Evolutionary conservation across 2,888 invertebrate species (phyloP).

Genomic region (Apeira syringaria): DNA sequence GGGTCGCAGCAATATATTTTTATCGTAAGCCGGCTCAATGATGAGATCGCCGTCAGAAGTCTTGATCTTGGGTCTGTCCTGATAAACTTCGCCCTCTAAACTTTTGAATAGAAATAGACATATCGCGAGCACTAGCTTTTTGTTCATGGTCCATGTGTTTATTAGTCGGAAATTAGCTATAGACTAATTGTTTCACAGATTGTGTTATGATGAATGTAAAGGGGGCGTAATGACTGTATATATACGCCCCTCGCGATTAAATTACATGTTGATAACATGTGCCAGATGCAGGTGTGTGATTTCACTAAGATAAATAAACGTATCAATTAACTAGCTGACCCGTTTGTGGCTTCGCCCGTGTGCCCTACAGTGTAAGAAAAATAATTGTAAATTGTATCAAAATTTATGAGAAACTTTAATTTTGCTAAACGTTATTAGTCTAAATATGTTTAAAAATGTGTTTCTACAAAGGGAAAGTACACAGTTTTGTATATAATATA

Average conservation of each 20-base stretch:
- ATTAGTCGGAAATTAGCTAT: conserved; percentile 17
- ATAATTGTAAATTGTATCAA: no score
- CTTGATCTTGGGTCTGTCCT: conserved; percentile 82
- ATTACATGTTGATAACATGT: not conserved
- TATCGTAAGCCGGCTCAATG: conserved; percentile 89
- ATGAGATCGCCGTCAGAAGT: conserved; percentile 89
- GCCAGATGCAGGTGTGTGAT: not conserved
- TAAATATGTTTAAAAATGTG: no score
- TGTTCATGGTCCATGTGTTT: conserved; percentile 53
- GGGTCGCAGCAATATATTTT: conserved; percentile 90
- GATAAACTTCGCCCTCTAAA: conserved; percentile 82
- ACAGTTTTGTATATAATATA: no score
- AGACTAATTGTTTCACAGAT: conserved; percentile 23
- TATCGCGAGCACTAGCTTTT: conserved; percentile 38
- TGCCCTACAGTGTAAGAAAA: no score
- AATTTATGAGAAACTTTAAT: no score
- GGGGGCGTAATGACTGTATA: not conserved
- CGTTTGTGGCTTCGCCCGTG: no score
- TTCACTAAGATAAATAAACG: not conserved
- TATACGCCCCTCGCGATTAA: conserved; percentile 1
- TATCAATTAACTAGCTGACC: no score
- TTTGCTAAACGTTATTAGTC: no score
- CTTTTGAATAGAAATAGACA: conserved; percentile 43
- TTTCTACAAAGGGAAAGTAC: no score
- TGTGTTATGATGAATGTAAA: not conserved